Base-by-base conservation (phyloP, 2,797 vertebrate species). In the Rhynchonycteris naso region DNA sequence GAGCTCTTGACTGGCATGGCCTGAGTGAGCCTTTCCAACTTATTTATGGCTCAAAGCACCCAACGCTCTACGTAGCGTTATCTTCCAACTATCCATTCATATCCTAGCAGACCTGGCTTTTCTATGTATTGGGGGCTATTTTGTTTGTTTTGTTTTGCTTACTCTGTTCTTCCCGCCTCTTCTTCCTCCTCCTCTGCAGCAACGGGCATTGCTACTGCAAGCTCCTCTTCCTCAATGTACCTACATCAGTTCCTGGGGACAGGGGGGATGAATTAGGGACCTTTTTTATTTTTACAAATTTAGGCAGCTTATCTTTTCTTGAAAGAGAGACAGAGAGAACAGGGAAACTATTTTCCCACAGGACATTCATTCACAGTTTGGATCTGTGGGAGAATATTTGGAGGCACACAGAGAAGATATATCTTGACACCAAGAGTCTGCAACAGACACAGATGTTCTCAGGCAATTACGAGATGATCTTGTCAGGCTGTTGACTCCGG, bases 31-130 rank as follows among this genome's bases (percentile, higher is more conserved):
- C 22, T 68, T 68, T 33, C 33, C 18, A 13, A 15, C 28, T 1
- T 43, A 43, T 3, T 50, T 21, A 0, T 1, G 4, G n/a, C n/a
- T 54, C 19, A 10, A 72, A 72, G 8, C 59, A 1, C 2, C 33
- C 9, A 1, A 0, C 15, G 12, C 19, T 65, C 15, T 12, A 0
- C 2, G 3, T 4, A 4, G 4, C 2, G 0, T 22, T 22, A 24
- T 30, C 61, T 26, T 26, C n/a, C 9, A 1, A 14, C 9, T 4
- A 24, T 4, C 21, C 5, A 2, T 5, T 30, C n/a, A 0, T 4
- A 6, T 38, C 54, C 50, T 0, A 4, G 13, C 22, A 13, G 22
- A 84, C n/a, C 35, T 2, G 33, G 1, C 1, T 8, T 35, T 14
- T 47, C 26, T 15, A 43, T 43, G 43, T 2, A 68, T 28, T 9